phyloP scores from a whole-genome alignment of 2,113 vertebrate genomes.

The Podilymbus podiceps region DNA sequence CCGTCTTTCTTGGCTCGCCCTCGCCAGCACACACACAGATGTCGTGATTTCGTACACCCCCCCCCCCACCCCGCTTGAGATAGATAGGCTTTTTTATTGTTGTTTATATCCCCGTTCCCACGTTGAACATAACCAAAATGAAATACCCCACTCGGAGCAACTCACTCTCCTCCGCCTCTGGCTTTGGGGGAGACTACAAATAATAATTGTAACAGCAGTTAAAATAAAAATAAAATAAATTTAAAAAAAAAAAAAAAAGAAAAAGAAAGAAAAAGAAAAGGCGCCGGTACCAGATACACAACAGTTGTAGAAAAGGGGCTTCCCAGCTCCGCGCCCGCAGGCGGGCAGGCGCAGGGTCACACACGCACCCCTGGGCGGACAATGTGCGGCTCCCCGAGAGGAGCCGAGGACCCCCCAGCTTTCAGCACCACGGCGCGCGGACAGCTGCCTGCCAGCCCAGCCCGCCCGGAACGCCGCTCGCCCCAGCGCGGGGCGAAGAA shows the following conservation, averaged over 20 bases:
- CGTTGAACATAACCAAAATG: not conserved
- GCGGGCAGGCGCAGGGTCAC: not conserved
- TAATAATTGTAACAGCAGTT: not conserved
- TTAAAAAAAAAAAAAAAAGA: no score
- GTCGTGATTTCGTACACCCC: not conserved
- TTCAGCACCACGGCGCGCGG: constrained; percentile 74
- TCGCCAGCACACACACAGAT: not conserved
- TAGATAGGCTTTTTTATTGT: not conserved
- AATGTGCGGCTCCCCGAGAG: not conserved
- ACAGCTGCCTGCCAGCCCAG: constrained; percentile 60
- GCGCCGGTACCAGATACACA: not conserved
- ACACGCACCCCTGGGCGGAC: not conserved
- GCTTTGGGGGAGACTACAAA: not conserved
- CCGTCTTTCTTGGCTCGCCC: not conserved
- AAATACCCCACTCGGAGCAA: not conserved
- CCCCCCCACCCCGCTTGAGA: not conserved
- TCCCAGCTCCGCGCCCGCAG: not conserved
- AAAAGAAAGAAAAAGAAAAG: not conserved
- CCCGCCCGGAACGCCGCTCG: not conserved
- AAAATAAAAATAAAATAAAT: not conserved
- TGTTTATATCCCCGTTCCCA: constrained; percentile 10
- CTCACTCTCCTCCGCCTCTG: not conserved
- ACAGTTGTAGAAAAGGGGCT: not conserved
- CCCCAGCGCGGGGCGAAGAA: not conserved
- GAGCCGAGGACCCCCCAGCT: not conserved